These are phyloP conservation scores for Myoxocephalus aenaeus DNA, from an alignment of 2,797 vertebrate genomes.

Conservation along the genomic window DNA sequence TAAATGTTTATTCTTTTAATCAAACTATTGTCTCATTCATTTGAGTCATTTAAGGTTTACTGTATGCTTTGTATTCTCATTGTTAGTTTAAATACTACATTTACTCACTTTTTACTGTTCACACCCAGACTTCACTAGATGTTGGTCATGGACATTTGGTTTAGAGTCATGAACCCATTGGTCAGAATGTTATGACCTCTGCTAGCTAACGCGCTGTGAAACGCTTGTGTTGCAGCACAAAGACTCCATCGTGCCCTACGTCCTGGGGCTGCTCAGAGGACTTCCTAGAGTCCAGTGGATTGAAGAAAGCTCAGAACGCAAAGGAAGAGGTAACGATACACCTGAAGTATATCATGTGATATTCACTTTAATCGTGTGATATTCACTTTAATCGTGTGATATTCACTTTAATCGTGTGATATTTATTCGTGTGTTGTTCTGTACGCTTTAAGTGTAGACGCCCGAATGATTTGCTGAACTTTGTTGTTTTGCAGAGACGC, in stretches of 20 bases:
- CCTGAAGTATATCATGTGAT: no score
- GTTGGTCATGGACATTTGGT: no score
- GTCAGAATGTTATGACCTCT: no score
- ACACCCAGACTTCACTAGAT: no score
- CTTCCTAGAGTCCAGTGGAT: slow-evolving; percentile 97
- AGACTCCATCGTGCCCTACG: slow-evolving; percentile 92
- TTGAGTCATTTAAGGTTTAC: no score
- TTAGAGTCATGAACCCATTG: no score
- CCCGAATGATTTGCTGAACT: not conserved
- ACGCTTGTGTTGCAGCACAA: slow-evolving; percentile 88
- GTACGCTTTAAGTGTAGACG: not conserved
- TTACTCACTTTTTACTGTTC: no score
- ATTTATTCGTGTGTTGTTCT: not conserved
- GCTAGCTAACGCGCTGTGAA: not conserved
- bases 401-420: not conserved
- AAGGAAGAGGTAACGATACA: slow-evolving; percentile 93
- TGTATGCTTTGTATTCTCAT: no score
- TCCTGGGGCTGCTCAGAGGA: slow-evolving; percentile 92
- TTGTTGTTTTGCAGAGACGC: slow-evolving; percentile 82
- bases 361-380: no score
- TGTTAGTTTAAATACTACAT: no score
- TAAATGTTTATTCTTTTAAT: no score
- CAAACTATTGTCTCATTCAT: no score
- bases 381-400: not conserved
- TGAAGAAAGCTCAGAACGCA: slow-evolving; percentile 93